Evolutionary conservation across 1,140 invertebrate genomes (phyloP).

Genomic region (Mycetomoellerius zeteki): DNA sequence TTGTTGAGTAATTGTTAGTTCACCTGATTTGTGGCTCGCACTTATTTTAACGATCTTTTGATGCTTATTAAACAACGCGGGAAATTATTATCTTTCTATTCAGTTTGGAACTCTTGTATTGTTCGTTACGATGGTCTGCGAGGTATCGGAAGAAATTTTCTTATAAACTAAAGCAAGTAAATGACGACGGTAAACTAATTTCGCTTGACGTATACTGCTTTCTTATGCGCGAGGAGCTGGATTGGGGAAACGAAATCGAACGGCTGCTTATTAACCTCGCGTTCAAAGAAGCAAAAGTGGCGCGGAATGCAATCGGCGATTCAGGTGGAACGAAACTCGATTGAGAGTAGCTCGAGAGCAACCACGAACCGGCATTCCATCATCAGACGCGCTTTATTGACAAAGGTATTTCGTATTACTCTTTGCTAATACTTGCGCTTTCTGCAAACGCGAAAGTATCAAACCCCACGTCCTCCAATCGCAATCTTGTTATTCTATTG

Average conservation of each 20-base stretch:
- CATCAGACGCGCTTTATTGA: constrained; percentile 49
- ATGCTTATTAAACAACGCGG: not conserved
- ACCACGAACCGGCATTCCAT: constrained; percentile 5
- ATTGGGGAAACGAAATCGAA: constrained; percentile 29
- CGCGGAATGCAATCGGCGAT: constrained; percentile 35
- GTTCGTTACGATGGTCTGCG: constrained; percentile 13
- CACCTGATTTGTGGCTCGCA: not conserved
- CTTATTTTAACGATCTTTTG: not conserved
- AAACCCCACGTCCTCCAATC: not conserved
- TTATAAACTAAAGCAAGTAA: constrained; percentile 34
- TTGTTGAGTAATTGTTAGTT: not conserved
- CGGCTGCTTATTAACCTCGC: constrained; percentile 63
- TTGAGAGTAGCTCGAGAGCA: constrained; percentile 26
- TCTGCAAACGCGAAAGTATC: not conserved
- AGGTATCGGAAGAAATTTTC: constrained; percentile 35
- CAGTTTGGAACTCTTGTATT: constrained; percentile 2
- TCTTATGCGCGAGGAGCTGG: not conserved
- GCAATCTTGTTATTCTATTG: not conserved
- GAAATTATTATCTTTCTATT: constrained; percentile 16
- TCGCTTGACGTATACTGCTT: constrained; percentile 17
- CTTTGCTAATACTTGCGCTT: constrained; percentile 24
- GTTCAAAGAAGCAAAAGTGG: constrained; percentile 25
- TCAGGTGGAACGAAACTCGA: constrained; percentile 59
- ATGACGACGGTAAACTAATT: constrained; percentile 37
- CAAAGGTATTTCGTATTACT: constrained; percentile 30